A percentile compares a stretch with the other conserved stretches of the same genome.
These are phyloP conservation scores for Anoplophora glabripennis DNA, from an alignment of 1,140 invertebrate genomes.

Conservation along the genomic window DNA sequence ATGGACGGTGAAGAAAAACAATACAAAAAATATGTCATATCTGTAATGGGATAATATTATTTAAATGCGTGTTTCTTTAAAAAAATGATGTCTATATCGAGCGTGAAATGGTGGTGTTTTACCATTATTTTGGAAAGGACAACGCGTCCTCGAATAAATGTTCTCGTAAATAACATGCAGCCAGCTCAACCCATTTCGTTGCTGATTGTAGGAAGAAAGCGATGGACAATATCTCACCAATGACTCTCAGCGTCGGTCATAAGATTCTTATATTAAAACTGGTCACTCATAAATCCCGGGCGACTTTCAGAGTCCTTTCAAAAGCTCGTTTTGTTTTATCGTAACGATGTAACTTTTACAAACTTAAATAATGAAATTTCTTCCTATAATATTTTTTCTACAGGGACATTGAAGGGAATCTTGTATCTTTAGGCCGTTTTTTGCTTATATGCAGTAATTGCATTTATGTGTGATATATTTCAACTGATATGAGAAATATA, in stretches of 20 bases:
- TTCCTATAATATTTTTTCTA: no score
- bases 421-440: no score
- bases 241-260: conserved; percentile 1
- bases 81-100: no score
- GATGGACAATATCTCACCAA: conserved; percentile 10
- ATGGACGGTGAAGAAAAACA: no score
- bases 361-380: conserved; percentile 14
- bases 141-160: background rate
- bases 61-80: no score
- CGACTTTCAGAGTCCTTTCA: background rate
- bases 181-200: background rate
- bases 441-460: no score
- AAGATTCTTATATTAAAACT: conserved; percentile 11
- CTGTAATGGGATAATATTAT: no score
- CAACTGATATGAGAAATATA: no score
- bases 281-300: conserved; percentile 2
- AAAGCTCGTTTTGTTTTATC: conserved; percentile 5
- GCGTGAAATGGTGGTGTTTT: no score
- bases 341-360: conserved; percentile 13
- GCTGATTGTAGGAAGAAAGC: conserved; percentile 4
- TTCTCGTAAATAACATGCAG: background rate
- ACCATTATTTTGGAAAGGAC: background rate
- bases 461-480: no score
- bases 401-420: no score
- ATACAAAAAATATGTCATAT: no score